phyloP scores from a whole-genome alignment of 1,140 invertebrate genomes.

The Ips typographus region DNA sequence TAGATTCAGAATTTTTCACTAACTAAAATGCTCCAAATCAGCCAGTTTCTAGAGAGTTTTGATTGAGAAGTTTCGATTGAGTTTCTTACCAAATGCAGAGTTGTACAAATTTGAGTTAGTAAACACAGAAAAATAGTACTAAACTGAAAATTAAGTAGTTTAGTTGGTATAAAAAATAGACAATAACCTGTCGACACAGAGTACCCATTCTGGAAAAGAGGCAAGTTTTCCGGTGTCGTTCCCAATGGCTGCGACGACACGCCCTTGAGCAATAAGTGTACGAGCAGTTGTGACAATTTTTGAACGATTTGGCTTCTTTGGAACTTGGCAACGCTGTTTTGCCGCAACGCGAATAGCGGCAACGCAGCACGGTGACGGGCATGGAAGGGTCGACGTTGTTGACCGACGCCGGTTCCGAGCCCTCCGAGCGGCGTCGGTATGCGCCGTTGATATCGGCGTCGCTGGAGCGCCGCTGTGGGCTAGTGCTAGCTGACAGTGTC shows the following conservation, averaged over 20 bases:
- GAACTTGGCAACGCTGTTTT: conserved; percentile 58
- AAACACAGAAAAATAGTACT: background rate
- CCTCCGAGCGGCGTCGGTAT: conserved; percentile 57
- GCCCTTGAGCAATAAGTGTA: conserved; percentile 83
- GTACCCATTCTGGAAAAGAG: conserved; percentile 83
- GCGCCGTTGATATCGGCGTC: conserved; percentile 44
- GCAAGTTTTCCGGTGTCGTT: conserved; percentile 87
- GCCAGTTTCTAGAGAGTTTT: too few relatives aligned
- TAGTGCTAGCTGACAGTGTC: conserved; percentile 54
- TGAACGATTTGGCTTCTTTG: conserved; percentile 64
- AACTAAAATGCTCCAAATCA: too few relatives aligned
- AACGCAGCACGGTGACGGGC: conserved; percentile 59
- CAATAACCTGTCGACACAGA: conserved; percentile 72
- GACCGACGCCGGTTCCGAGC: conserved; percentile 52
- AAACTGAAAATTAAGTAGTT: too few relatives aligned
- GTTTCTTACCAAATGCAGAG: too few relatives aligned
- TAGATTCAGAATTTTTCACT: too few relatives aligned
- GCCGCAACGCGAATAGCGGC: conserved; percentile 76
- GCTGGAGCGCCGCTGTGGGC: conserved; percentile 53
- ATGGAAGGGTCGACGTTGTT: conserved; percentile 18
- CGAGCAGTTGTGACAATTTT: conserved; percentile 89
- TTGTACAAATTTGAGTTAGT: background rate
- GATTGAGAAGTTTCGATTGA: too few relatives aligned
- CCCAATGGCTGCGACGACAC: conserved; percentile 85
- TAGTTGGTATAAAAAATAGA: background rate